Conservation (phyloP, 2,888 invertebrate genomes). For the Cantharis lateralis region DNA sequence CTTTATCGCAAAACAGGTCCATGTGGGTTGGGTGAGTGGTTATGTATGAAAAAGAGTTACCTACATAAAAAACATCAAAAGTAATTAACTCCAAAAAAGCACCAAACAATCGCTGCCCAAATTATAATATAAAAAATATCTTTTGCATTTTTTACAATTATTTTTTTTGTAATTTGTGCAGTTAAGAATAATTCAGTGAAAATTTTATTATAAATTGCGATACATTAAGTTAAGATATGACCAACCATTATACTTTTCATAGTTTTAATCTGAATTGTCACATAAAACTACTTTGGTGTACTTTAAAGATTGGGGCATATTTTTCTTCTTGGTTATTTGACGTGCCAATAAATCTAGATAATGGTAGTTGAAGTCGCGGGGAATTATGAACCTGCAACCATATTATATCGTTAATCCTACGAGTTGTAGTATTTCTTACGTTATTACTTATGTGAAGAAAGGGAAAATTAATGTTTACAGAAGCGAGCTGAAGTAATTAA, state of each 20-base stretch:
- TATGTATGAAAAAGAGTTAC: not conserved
- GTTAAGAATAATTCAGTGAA: not conserved
- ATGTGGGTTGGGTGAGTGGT: not conserved
- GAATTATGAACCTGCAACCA: conserved; percentile 36
- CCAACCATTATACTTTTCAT: not conserved
- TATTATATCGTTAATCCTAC: conserved; percentile 8
- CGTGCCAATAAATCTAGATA: conserved; percentile 41
- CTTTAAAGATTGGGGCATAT: conserved; percentile 34
- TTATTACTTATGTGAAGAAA: not conserved
- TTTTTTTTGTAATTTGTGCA: not conserved
- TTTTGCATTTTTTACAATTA: too few relatives aligned
- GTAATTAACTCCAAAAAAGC: not conserved
- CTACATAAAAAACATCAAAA: not conserved
- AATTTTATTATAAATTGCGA: not conserved
- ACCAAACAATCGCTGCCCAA: not conserved
- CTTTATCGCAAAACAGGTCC: not conserved
- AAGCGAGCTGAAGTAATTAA: not conserved
- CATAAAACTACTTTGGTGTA: conserved; percentile 2
- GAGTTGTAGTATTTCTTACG: conserved; percentile 9
- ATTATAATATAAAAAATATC: not conserved
- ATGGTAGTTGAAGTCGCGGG: conserved; percentile 34
- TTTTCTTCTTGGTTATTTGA: conserved; percentile 36
- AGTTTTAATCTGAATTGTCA: not conserved
- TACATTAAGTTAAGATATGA: not conserved
- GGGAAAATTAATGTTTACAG: not conserved